Conservation (phyloP, 2,797 vertebrate genomes). For the Pyrocephalus nanus region DNA sequence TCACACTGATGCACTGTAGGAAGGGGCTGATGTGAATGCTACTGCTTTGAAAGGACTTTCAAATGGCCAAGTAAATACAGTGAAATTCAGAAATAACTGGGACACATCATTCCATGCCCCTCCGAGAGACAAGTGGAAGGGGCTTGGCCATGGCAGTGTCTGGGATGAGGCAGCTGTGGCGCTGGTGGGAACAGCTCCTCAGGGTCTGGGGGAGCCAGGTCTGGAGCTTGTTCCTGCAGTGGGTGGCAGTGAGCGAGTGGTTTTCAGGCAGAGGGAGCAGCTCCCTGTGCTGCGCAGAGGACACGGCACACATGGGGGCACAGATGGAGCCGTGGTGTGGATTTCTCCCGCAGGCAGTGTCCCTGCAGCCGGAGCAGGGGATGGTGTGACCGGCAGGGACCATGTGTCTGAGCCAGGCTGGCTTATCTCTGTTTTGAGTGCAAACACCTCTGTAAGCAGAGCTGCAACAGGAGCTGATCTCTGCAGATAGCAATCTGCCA, state of each 20-base stretch:
- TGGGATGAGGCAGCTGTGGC: background rate
- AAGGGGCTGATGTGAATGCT: background rate
- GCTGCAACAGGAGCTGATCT: conserved; percentile 20
- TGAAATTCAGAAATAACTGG: background rate
- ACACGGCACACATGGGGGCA: background rate
- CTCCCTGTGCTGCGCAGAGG: background rate
- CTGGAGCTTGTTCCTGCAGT: background rate
- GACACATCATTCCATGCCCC: rapidly evolving
- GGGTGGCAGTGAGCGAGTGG: rapidly evolving
- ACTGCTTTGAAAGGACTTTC: background rate
- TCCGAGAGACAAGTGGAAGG: no score
- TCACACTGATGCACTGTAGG: background rate
- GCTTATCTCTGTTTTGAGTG: conserved; percentile 72
- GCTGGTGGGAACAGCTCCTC: background rate
- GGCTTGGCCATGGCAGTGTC: rapidly evolving
- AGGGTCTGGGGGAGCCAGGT: background rate
- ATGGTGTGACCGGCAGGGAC: background rate
- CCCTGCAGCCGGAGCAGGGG: background rate
- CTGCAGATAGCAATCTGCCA: conserved; percentile 52
- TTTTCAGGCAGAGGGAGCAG: background rate
- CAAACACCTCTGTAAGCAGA: conserved; percentile 75
- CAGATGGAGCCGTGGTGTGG: conserved; percentile 68
- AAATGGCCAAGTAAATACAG: background rate
- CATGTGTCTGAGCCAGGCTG: background rate
- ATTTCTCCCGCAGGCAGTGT: conserved; percentile 58